Evolutionary conservation across 2,113 vertebrate genomes (phyloP), one percentile per base, ranked within the genome.

Genomic region (Aldabrachelys gigantea): DNA sequence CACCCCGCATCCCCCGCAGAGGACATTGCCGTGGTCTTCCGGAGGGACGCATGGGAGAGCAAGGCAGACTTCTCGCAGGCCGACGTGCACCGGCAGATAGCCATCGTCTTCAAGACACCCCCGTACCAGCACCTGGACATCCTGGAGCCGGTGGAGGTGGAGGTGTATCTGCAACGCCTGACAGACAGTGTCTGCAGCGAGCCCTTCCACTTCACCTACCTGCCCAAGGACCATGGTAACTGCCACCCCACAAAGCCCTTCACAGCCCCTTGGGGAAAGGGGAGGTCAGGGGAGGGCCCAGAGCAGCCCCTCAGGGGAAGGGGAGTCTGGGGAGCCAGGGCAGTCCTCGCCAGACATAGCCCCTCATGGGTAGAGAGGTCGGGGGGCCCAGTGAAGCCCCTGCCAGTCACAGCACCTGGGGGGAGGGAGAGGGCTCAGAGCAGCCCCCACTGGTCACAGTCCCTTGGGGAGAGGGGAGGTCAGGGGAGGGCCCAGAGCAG

Each of bases 71-170:
- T 99, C 54, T 99, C 99, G 19, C 99, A 99, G 95, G 99, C 99
- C 0, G 99, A 99, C 0, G 99, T 99, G 31, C 99, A 99, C 94
- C 98, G 99, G 41, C 99, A 99, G 97, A 99, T 99, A 0, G 99
- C 99, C 96, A 99, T 99, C 0, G 99, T 99, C 72, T 99, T 99
- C 92, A 99, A 99, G 96, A 99, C 99, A 0, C 99, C 99, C 0
- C 99, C 99, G 0, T 99, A 99, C 53, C 98, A 98, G 95, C 99
- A 99, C 95, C 98, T 99, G 95, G 98, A 99, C 91, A 97, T 99
- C 72, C 62, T 44, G 0, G 98, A 99, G 47, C 99, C 99, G 0
- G 98, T 98, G 6, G 98, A 98, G 0, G 99, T 99, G 72, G 98
- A 95, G 1, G 98, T 99, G 2, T 96, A 94, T 89, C 97, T 99